Evolutionary conservation across 2,797 vertebrate genomes (phyloP).

Genomic region (Pangasius macronema): DNA sequence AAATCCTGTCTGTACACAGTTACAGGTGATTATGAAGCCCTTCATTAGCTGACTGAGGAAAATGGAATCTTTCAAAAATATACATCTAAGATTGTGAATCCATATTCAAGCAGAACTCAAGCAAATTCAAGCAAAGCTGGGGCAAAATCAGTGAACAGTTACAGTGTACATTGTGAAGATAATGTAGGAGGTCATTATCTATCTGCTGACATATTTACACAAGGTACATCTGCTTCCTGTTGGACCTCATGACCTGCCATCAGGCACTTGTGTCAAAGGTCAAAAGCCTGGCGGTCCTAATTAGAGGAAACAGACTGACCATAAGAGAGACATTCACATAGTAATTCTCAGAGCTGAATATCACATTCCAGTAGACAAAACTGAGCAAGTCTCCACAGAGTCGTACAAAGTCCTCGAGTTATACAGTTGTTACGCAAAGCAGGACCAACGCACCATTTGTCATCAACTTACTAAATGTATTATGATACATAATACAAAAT

Average conservation of each 20-base stretch:
- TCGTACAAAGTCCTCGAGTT: background rate
- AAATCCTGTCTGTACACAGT: background rate
- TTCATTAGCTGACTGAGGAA: background rate
- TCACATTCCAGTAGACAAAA: slow-evolving; percentile 61
- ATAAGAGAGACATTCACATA: slow-evolving; percentile 17
- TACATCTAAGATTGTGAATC: background rate
- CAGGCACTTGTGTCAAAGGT: slow-evolving; percentile 60
- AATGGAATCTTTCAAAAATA: background rate
- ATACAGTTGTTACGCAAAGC: background rate
- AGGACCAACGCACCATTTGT: background rate
- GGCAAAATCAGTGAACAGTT: background rate
- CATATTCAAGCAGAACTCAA: background rate
- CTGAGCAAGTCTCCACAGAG: slow-evolving; percentile 69
- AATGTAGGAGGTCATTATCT: background rate
- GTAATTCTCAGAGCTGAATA: slow-evolving; percentile 60
- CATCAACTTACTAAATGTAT: background rate
- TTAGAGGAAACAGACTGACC: slow-evolving; percentile 69
- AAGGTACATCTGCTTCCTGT: slow-evolving; percentile 37
- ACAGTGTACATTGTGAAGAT: background rate
- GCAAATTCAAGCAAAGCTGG: background rate
- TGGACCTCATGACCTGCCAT: slow-evolving; percentile 52
- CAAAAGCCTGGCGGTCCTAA: slow-evolving; percentile 68
- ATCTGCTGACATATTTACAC: slow-evolving; percentile 26
- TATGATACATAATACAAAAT: background rate
- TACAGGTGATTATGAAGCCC: background rate